These are phyloP conservation scores for Odontocolon sp. DNA, from an alignment of 2,888 invertebrate species.

Conservation along the genomic window DNA sequence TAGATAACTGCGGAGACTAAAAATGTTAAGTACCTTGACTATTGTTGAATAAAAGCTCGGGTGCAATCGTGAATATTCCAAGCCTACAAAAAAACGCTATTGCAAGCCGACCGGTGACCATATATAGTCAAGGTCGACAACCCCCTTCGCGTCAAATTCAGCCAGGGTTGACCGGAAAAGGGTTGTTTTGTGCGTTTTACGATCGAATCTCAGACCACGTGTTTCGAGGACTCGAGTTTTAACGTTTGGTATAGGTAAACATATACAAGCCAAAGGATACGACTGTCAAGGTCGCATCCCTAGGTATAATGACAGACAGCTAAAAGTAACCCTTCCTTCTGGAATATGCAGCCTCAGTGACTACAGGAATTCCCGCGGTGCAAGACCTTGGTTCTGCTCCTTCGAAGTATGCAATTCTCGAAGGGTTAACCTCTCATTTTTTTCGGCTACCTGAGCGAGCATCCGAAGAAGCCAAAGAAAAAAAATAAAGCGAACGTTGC, in stretches of 20 bases:
- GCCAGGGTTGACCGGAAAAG: conserved; percentile 63
- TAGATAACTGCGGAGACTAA: too few relatives aligned
- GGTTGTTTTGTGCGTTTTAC: conserved; percentile 72
- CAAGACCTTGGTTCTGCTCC: conserved; percentile 1
- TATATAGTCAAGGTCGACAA: conserved; percentile 64
- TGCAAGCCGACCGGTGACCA: conserved; percentile 1
- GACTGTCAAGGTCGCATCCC: conserved; percentile 63
- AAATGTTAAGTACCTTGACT: too few relatives aligned
- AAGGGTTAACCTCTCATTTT: conserved; percentile 68
- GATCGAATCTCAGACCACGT: conserved; percentile 6
- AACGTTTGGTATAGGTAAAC: too few relatives aligned
- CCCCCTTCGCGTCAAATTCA: conserved; percentile 3
- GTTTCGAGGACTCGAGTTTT: not conserved
- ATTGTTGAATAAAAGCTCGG: too few relatives aligned
- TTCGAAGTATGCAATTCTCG: conserved; percentile 45
- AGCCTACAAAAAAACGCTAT: conserved; percentile 29
- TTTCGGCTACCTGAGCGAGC: conserved; percentile 49
- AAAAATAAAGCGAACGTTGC: conserved; percentile 58
- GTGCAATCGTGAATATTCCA: conserved; percentile 10
- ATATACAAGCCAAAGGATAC: too few relatives aligned
- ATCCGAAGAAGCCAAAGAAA: conserved; percentile 21
- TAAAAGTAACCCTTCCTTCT: conserved; percentile 74
- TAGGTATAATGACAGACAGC: conserved; percentile 50
- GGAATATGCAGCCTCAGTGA: conserved; percentile 59
- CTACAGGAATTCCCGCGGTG: not conserved